A percentile compares a stretch with the other conserved stretches of the same genome.
Evolutionary conservation across 2,797 vertebrate genomes (phyloP).

Genomic region (Scyliorhinus canicula): DNA sequence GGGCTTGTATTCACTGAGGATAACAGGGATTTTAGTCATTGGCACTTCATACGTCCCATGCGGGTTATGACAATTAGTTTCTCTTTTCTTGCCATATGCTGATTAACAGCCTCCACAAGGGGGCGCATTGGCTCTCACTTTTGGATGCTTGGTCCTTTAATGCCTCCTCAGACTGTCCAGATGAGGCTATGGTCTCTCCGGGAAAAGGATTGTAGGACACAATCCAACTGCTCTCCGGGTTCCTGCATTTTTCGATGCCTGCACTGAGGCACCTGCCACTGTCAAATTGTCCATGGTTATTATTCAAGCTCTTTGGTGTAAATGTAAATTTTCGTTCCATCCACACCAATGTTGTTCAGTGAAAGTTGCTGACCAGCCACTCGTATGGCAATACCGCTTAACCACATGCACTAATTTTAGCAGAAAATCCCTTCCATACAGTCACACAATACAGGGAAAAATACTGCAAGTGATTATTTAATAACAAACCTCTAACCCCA

Average conservation of each 20-base stretch:
- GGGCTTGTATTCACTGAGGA: too few species aligned
- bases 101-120: not conserved
- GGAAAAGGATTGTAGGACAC: not conserved
- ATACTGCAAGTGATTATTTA: not conserved
- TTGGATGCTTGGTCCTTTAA: not conserved
- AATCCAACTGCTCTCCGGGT: not conserved
- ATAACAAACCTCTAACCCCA: not conserved
- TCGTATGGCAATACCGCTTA: not conserved
- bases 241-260: not conserved
- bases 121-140: not conserved
- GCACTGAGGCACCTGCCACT: not conserved
- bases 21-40: too few species aligned
- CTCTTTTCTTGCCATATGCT: not conserved
- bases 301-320: not conserved
- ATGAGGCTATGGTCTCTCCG: not conserved
- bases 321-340: not conserved
- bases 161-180: not conserved
- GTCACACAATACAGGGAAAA: not conserved
- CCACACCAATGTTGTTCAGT: not conserved
- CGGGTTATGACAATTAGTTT: too few species aligned
- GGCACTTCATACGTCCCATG: too few species aligned
- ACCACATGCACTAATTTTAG: not conserved
- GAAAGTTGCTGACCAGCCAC: not conserved
- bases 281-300: not conserved
- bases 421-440: not conserved